Evolutionary conservation across 2,888 invertebrate species (phyloP), one percentile per base, ranked within the genome.

Genomic region (Macropis europaea): DNA sequence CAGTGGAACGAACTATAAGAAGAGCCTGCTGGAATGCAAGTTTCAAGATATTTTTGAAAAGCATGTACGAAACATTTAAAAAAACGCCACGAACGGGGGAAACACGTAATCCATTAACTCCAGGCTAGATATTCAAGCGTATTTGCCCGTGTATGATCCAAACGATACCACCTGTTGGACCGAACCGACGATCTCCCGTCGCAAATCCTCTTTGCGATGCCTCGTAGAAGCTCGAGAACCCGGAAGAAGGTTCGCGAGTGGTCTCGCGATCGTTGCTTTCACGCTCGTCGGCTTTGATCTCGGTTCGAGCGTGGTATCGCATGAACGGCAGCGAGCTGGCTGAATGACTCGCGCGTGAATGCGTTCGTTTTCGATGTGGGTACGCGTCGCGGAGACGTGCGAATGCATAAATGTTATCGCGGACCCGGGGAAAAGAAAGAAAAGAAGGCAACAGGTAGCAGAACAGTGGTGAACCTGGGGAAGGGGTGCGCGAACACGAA

Each of bases 401-500:
- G 42, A 73, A 67, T 47, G 67, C 60, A 43, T 63, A 70, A 77
- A 73, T 67, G 56, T 61, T 40, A 68, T 61, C 45, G 53, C n/a
- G 48, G 52, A 38, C n/a, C 30, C 26, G 38, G 15, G 15, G 42
- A 26, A 36, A 54, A 43, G 60, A 38, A 50, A 59, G 59, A 63
- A 73, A 66, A 62, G 50, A 13, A 34, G 77, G 77, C 77, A 77
- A 77, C 77, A 77, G 77, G 77, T 77, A 70, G 73, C 42, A 26
- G 52, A 67, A 73, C 54, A 61, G 26, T 38, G 13, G 13, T 15
- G 34, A 60, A 48, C 43, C 43, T 47, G 28, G 7, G 28, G 26
- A 13, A 22, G 45, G 34, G 45, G 38, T 40, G 57, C 45, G 56
- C 50, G 52, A 40, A 22, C 1, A 7, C 30, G 38, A 40, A 30